phyloP scores from a whole-genome alignment of 2,113 vertebrate genomes.

The Sander vitreus region DNA sequence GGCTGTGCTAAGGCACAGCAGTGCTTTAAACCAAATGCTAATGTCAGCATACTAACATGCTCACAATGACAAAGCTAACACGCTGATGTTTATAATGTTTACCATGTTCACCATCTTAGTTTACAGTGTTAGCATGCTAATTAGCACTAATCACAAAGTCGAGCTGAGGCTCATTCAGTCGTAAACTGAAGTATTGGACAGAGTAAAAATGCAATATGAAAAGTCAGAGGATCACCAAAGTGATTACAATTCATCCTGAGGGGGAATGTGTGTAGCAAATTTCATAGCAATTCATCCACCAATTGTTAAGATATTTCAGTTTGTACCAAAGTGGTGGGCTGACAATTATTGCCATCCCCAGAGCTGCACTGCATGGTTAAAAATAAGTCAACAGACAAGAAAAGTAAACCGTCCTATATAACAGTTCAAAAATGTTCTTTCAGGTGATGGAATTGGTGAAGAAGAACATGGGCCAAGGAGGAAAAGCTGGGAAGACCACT shows the following conservation, averaged over 20 bases:
- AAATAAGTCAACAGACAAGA: not conserved
- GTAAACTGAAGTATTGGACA: not conserved
- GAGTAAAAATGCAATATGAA: not conserved
- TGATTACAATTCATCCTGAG: not conserved
- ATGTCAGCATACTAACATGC: too few species aligned
- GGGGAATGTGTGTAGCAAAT: not conserved
- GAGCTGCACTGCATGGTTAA: not conserved
- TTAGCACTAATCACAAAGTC: not conserved
- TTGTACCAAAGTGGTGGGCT: not conserved
- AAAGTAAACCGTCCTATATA: not conserved
- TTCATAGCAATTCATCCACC: not conserved
- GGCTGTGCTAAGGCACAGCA: too few species aligned
- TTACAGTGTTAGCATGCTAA: not conserved
- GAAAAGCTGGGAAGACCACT: not conserved
- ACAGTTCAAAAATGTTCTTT: not conserved
- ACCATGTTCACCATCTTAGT: not conserved
- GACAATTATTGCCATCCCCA: not conserved
- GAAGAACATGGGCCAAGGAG: not conserved
- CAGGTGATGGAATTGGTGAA: slow-evolving; percentile 57
- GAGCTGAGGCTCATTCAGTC: not conserved
- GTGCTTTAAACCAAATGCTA: too few species aligned
- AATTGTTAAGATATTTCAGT: not conserved
- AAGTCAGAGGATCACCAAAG: not conserved
- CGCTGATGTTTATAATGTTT: not conserved
- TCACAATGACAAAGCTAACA: too few species aligned